These are phyloP conservation scores for Pecten maximus DNA, from an alignment of 2,888 invertebrate genomes.

Conservation along the genomic window DNA sequence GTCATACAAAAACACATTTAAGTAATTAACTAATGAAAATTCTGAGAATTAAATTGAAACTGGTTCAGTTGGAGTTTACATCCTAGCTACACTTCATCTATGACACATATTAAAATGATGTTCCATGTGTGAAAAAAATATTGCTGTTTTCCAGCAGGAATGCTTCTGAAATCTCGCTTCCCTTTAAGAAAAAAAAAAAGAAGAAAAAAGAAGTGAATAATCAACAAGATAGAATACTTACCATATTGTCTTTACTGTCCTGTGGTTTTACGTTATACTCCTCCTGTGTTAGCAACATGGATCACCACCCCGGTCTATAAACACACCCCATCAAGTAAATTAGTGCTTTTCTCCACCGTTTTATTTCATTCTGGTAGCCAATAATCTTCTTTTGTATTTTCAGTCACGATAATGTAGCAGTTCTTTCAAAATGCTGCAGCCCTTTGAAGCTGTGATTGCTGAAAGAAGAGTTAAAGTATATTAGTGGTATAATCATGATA, in stretches of 20 bases:
- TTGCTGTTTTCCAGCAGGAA: no score
- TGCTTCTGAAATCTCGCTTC: no score
- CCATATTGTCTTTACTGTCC: not conserved
- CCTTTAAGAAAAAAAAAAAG: no score
- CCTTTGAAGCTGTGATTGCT: slow-evolving; percentile 9
- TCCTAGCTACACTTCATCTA: no score
- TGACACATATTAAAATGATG: no score
- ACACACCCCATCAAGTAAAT: not conserved
- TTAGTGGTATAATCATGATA: slow-evolving; percentile 1
- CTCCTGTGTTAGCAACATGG: slow-evolving; percentile 9
- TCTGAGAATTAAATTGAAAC: no score
- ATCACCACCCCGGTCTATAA: not conserved
- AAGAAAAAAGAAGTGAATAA: no score
- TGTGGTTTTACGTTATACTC: not conserved
- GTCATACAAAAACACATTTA: no score
- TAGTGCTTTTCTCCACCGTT: not conserved
- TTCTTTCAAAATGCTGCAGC: not conserved
- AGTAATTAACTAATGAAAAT: no score
- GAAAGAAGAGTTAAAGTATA: not conserved
- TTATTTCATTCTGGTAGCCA: not conserved
- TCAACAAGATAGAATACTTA: no score
- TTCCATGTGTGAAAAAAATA: no score
- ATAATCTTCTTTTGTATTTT: not conserved
- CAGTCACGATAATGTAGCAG: not conserved
- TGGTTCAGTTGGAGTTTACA: no score